Conservation (phyloP, 2,797 vertebrate genomes). For the Fratercula arctica region DNA sequence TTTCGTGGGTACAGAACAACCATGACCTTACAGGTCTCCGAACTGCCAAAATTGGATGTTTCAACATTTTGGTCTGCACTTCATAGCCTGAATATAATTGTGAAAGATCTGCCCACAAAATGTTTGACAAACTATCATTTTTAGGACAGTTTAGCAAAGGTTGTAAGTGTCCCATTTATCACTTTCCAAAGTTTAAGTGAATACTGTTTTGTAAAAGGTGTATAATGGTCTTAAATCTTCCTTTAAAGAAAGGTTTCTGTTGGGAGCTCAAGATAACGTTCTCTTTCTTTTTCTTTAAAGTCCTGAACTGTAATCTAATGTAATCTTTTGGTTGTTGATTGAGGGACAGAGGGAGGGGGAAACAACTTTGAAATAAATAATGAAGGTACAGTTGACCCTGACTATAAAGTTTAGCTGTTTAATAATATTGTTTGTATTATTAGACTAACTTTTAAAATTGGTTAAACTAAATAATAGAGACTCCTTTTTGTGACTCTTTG, state of each 20-base stretch:
- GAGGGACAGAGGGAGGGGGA: neutral
- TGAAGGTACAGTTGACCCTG: constrained; percentile 28
- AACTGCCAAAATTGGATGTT: neutral
- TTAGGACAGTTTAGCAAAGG: neutral
- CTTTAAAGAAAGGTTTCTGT: constrained; percentile 34
- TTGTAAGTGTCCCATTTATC: neutral
- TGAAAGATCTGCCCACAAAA: constrained; percentile 7
- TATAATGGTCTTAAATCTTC: constrained; percentile 15
- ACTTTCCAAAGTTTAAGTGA: neutral
- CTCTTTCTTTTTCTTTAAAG: neutral
- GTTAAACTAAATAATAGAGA: neutral
- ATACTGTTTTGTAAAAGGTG: neutral
- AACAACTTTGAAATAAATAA: constrained; percentile 50
- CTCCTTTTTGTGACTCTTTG: neutral
- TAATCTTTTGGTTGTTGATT: constrained; percentile 38
- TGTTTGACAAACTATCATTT: neutral
- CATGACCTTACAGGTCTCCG: neutral
- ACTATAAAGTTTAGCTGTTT: constrained; percentile 56
- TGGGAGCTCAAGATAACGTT: neutral
- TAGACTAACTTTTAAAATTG: constrained; percentile 24
- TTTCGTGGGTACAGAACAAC: neutral
- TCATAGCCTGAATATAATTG: neutral
- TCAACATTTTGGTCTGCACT: neutral
- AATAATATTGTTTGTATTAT: neutral
- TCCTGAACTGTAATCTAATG: constrained; percentile 27